Evolutionary conservation across 2,888 invertebrate species (phyloP).

Genomic region (Leucophenga montana): DNA sequence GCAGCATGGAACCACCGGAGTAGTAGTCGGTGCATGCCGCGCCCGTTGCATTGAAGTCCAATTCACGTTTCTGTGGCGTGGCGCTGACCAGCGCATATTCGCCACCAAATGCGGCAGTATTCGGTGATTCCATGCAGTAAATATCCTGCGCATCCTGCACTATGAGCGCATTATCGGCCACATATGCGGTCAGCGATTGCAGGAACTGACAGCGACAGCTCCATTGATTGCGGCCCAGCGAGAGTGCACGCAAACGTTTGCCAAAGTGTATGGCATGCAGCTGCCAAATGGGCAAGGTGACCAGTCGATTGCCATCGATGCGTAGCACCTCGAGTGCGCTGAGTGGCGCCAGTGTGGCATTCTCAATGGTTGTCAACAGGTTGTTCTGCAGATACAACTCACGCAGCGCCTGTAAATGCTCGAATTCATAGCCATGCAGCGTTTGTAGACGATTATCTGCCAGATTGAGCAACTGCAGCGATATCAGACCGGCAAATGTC

Average conservation of each 20-base stretch:
- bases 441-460: slow-evolving; percentile 87
- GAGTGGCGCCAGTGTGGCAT: slow-evolving; percentile 85
- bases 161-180: slow-evolving; percentile 86
- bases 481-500: slow-evolving; percentile 91
- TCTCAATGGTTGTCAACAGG: slow-evolving; percentile 84
- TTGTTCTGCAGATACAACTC: slow-evolving; percentile 92
- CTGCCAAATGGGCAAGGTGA: slow-evolving; percentile 88
- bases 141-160: slow-evolving; percentile 86
- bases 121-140: slow-evolving; percentile 80
- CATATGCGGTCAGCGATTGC: slow-evolving; percentile 87
- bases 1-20: slow-evolving; percentile 83
- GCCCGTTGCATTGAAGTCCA: slow-evolving; percentile 86
- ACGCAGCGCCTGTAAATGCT: slow-evolving; percentile 84
- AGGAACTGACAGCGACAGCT: slow-evolving; percentile 93
- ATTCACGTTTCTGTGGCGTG: slow-evolving; percentile 78
- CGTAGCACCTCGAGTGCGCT: slow-evolving; percentile 86
- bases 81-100: slow-evolving; percentile 35
- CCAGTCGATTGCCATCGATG: slow-evolving; percentile 88
- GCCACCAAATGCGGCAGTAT: slow-evolving; percentile 38
- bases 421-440: slow-evolving; percentile 90
- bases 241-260: slow-evolving; percentile 71
- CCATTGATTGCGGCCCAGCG: slow-evolving; percentile 88
- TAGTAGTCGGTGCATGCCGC: slow-evolving; percentile 88
- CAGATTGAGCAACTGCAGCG: slow-evolving; percentile 86
- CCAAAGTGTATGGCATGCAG: slow-evolving; percentile 70